Evolutionary conservation across 2,113 vertebrate species (phyloP), one percentile per base, ranked within the genome.

Genomic region (Catharus minimus): DNA sequence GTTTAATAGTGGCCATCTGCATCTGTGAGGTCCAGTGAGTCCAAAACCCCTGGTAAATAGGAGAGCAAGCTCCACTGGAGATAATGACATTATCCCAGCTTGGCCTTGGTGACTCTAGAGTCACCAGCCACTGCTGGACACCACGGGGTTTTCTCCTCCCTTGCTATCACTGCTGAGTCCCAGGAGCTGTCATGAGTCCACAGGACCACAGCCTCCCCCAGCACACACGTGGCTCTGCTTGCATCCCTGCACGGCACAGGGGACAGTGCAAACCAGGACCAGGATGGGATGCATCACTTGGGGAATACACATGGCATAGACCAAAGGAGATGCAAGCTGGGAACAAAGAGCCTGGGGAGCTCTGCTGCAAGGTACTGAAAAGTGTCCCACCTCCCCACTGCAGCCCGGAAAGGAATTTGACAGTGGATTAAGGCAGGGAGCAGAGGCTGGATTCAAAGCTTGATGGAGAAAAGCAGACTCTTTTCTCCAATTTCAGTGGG

Each of bases 401-500:
- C 53, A 72, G 73, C 69, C 39, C 0, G 0, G 71, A 71, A 56
- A 72, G 73, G 91, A 95, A 95, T 93, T 77, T 88, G 88, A 91
- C 86, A 86, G 83, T 2, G 9, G 92, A 92, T 93, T 88, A 91
- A 82, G 93, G 80, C 76, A 90, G 69, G 36, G 80, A 91, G 68
- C 18, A 0, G 80, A 80, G 65, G 68, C 57, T 86, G 85, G n/a
- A 86, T 33, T 91, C 92, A 82, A 88, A 89, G 72, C 72, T 28
- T 3, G 5, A 33, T 0, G 2, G 82, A 92, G 79, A 43, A 92
- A 91, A 90, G 80, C 83, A 83, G 90, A 60, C 65, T 86, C 80
- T 65, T 94, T 95, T 87, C 94, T 95, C 92, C 5, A 17, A 68
- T 92, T 94, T 94, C 80, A 88, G 90, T 5, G 0, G 86, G 65